Base-by-base conservation (phyloP, 1,140 invertebrate genomes). In the Chironomus striatipennis region DNA sequence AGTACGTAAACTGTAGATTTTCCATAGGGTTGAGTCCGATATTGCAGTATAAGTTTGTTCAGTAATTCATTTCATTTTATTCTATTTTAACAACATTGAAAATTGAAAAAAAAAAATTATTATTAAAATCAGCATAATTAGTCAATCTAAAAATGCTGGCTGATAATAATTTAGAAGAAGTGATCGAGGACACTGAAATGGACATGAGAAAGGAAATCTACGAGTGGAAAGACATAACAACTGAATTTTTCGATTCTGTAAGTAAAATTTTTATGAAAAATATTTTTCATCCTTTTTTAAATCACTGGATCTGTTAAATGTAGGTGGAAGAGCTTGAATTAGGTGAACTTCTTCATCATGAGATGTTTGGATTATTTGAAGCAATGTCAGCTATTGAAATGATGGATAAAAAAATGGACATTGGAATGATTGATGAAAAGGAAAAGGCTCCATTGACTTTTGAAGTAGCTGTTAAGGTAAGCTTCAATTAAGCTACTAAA, bases 331-430 rank as follows among this genome's bases (percentile, higher is more conserved):
- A 93, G 79, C 82, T 98, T 57, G 85, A 93, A 78, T 83, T 97
- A 64, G 95, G 95, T 17, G 94, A 98, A 83, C 83, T 98, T 10
- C 83, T 96, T 12, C 94, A 97, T 80, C 94, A 97, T 87, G 91
- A 93, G 74, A 82, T 93, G 18, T 96, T 99, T 88, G 95, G 95
- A 0, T 84, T 98, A 18, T 98, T 98, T 86, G 97, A 99, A 84
- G 97, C 97, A 0, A 99, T 99, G 97, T 98, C 96, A 9, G 97
- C 97, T 0, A 98, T 99, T 80, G 97, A 98, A 84, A 98, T 99
- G 94, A 98, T 98, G 97, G 97, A 99, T 84, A 96, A 96, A 0
- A 99, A 99, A 87, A 99, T 99, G 97, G 97, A 99, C 87, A 96
- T 96, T 65, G 97, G 97, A 21, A 98, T 99, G 96, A 83, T 96